These are phyloP conservation scores for Thumatha senex DNA, from an alignment of 2,888 invertebrate genomes.

Conservation along the genomic window DNA sequence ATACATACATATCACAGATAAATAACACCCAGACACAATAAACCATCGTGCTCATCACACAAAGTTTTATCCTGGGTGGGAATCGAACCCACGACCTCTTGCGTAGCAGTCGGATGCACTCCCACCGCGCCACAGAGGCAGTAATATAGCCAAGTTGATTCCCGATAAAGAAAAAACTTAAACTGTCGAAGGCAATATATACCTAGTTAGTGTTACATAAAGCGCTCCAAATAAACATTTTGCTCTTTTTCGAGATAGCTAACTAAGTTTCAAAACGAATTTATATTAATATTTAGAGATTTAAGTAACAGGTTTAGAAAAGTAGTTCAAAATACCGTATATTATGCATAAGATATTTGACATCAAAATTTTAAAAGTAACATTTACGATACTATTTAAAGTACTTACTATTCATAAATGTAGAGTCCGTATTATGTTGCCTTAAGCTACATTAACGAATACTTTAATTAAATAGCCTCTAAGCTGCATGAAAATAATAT, in stretches of 20 bases:
- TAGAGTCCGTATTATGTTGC: neutral
- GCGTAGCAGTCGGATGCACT: too few relatives aligned
- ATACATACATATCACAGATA: too few relatives aligned
- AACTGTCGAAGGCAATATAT: too few relatives aligned
- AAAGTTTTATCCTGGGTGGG: too few relatives aligned
- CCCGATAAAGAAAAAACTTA: too few relatives aligned
- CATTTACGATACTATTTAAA: neutral
- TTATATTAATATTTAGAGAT: neutral
- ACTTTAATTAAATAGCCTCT: constrained; percentile 19
- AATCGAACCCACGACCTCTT: too few relatives aligned
- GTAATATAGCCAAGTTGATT: too few relatives aligned
- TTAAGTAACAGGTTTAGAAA: neutral
- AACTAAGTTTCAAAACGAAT: neutral
- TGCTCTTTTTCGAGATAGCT: neutral
- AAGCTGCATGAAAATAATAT: constrained; percentile 17
- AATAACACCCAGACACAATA: too few relatives aligned
- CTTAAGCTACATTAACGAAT: constrained; percentile 19
- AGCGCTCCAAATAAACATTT: too few relatives aligned
- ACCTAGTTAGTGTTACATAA: too few relatives aligned
- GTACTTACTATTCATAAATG: neutral
- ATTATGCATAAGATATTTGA: neutral
- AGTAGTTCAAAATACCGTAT: neutral
- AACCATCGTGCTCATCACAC: too few relatives aligned
- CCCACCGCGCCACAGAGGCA: too few relatives aligned
- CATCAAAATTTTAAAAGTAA: neutral